phyloP scores from a whole-genome alignment of 2,888 invertebrate genomes.

The Lissonota sp. region DNA sequence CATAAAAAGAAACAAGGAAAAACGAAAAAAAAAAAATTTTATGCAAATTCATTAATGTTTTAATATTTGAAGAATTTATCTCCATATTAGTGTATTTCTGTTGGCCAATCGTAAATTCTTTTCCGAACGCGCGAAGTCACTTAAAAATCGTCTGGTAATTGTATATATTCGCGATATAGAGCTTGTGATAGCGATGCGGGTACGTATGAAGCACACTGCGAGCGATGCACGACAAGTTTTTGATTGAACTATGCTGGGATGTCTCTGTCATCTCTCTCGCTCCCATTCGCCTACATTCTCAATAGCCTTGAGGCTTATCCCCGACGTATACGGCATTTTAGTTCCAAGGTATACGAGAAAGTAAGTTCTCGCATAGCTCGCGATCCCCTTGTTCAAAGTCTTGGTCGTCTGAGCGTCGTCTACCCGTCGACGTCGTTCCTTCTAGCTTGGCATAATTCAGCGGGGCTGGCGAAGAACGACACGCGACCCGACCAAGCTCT shows the following conservation, averaged over 20 bases:
- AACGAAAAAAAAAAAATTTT: too few relatives aligned
- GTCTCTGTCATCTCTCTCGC: conserved; percentile 16
- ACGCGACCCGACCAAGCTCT: conserved; percentile 65
- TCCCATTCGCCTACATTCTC: not conserved
- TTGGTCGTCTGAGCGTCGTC: conserved; percentile 61
- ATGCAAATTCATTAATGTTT: too few relatives aligned
- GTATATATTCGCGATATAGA: too few relatives aligned
- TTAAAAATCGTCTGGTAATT: too few relatives aligned
- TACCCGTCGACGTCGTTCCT: conserved; percentile 22
- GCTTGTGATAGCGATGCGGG: too few relatives aligned
- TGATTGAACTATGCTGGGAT: conserved; percentile 57
- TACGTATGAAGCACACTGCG: too few relatives aligned
- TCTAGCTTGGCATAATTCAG: conserved; percentile 58
- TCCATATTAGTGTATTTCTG: too few relatives aligned
- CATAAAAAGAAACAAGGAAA: too few relatives aligned
- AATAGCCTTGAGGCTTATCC: conserved; percentile 61
- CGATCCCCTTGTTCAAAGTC: conserved; percentile 59
- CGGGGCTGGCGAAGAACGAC: conserved; percentile 54
- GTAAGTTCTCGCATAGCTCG: conserved; percentile 70
- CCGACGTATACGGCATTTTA: conserved; percentile 64
- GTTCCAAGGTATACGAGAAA: conserved; percentile 68
- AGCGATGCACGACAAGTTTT: conserved; percentile 35
- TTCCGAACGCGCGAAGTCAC: too few relatives aligned
- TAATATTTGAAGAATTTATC: too few relatives aligned
- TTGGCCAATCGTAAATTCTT: too few relatives aligned